phyloP scores from a whole-genome alignment of 2,888 invertebrate species.

The Osedax frankpressi region DNA sequence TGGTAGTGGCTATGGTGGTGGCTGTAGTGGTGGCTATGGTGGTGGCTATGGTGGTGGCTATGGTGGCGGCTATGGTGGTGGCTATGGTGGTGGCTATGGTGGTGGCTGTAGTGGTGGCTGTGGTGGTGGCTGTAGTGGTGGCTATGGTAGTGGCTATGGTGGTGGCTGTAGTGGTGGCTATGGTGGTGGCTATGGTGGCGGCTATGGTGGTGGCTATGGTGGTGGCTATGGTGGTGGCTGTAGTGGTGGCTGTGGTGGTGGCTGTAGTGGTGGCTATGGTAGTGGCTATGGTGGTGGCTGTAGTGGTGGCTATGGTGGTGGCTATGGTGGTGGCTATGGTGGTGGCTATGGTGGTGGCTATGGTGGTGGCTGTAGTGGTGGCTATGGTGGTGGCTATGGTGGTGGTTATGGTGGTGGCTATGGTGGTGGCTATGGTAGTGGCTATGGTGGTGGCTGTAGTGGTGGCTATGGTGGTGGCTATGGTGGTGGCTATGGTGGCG shows the following conservation, averaged over 20 bases:
- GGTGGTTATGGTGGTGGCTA: slow-evolving; percentile 49
- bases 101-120: slow-evolving; percentile 49
- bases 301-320: background rate
- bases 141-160: background rate
- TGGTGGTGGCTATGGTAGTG: background rate
- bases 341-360: background rate
- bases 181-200: background rate
- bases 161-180: background rate
- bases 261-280: background rate
- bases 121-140: background rate
- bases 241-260: background rate
- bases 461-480: background rate
- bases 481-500: background rate
- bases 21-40: no score
- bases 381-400: slow-evolving; percentile 56
- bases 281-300: background rate
- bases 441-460: background rate
- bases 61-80: no score
- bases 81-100: slow-evolving; percentile 55
- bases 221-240: background rate
- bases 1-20: no score
- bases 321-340: background rate
- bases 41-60: no score
- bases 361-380: background rate
- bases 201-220: background rate